Evolutionary conservation across 1,140 invertebrate species (phyloP), one percentile per base, ranked within the genome.

Genomic region (Bathynomus jamesi): DNA sequence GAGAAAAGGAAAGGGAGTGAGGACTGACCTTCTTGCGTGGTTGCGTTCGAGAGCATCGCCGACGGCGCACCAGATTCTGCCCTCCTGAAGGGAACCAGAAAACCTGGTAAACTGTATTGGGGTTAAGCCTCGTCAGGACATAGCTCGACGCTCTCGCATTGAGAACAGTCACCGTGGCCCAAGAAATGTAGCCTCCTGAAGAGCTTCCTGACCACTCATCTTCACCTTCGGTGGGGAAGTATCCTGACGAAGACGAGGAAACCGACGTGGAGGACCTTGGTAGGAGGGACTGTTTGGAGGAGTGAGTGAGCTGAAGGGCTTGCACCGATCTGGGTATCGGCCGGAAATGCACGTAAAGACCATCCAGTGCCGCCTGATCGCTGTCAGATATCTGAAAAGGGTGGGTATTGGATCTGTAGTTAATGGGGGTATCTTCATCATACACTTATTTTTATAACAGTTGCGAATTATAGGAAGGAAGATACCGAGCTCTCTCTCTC

Each of bases 21-120:
- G n/a, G n/a, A n/a, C 76, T 72, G 28, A 77, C 72, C 76, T 25
- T 74, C 72, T 25, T 70, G 69, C 4, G 72, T 61, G 8, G 72
- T 77, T 4, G 71, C 74, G 61, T 77, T 77, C 53, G 67, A 67
- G 8, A 70, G 46, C 11, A 77, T 53, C 21, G 71, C 70, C 1
- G 76, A 73, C 10, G 84, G 85, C 32, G 80, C 79, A 4, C 85
- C 84, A 25, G 82, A 80, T 5, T 85, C 79, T 11, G 80, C 81
- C 32, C 81, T 80, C 69, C 82, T 81, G 80, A 80, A 87, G 72
- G 83, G 83, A 17, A 84, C 83, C 62, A 84, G 76, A 68, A 84
- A 84, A 84, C 83, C 74, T 86, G 84, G 76, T 87, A 86, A 76
- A 83, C 83, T 3, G 83, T 83, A 78, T 82, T 84, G 61, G 84